Conservation (phyloP, 1,140 invertebrate species). For the Bombus cullumanus region DNA sequence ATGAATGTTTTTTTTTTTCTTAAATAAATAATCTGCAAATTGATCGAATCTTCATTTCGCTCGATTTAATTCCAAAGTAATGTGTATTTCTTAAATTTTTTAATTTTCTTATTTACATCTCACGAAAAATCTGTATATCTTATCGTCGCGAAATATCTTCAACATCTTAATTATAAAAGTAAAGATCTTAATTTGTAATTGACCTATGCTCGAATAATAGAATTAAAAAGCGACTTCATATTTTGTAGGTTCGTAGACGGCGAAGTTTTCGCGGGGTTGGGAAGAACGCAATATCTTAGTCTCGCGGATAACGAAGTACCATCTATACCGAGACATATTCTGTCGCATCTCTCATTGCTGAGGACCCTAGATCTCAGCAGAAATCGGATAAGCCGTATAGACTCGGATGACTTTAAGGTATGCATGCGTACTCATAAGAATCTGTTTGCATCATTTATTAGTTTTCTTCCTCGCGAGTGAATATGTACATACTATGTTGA, state of each 20-base stretch:
- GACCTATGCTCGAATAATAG: background rate
- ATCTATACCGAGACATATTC: slow-evolving; percentile 87
- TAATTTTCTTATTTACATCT: no score
- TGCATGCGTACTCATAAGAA: slow-evolving; percentile 34
- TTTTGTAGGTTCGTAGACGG: slow-evolving; percentile 86
- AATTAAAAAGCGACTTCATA: slow-evolving; percentile 15
- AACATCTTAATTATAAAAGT: no score
- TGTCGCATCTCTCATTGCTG: slow-evolving; percentile 88
- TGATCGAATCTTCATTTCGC: background rate
- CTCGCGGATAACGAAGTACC: slow-evolving; percentile 88
- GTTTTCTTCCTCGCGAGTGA: background rate
- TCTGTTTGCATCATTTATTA: background rate
- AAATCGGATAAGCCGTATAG: slow-evolving; percentile 86
- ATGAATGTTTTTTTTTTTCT: background rate
- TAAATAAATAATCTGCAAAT: background rate
- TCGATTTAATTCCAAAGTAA: background rate
- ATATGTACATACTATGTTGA: background rate
- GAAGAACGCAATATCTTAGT: slow-evolving; percentile 87
- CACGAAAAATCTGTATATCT: no score
- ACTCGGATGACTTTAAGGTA: slow-evolving; percentile 86
- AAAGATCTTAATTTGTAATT: background rate
- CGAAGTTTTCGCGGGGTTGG: slow-evolving; percentile 87
- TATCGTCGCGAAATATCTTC: no score
- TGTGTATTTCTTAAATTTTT: background rate
- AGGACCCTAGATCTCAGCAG: slow-evolving; percentile 89